Percentiles rank a stretch among this genome's conserved stretches.
Conservation (phyloP, 1,140 invertebrate species). For the Drosophila rufa region DNA sequence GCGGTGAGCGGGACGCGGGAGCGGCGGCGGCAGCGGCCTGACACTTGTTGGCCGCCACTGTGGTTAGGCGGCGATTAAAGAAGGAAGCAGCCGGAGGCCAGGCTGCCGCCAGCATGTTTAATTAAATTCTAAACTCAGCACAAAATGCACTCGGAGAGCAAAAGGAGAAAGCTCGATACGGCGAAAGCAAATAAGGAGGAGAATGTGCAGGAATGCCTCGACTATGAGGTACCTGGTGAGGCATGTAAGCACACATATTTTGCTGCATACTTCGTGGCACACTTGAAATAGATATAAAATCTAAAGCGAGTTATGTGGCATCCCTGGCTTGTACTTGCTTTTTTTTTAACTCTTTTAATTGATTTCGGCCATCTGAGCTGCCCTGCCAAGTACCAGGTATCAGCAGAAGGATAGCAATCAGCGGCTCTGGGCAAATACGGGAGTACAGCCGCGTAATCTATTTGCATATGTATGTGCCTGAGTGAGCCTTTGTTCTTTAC, state of each 20-base stretch:
- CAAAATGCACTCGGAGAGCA: constrained; percentile 34
- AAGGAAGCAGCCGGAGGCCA: constrained; percentile 29
- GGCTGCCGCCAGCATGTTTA: constrained; percentile 53
- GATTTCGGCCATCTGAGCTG: too few species aligned
- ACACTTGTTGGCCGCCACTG: constrained; percentile 58
- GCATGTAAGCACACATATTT: too few species aligned
- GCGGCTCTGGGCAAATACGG: constrained; percentile 17
- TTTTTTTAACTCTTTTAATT: too few species aligned
- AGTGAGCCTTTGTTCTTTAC: constrained; percentile 20
- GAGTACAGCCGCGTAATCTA: constrained; percentile 1
- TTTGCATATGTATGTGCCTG: constrained; percentile 32
- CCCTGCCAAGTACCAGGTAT: neutral
- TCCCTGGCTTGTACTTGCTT: too few species aligned
- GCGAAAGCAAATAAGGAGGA: neutral
- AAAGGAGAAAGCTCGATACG: neutral
- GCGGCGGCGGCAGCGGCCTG: constrained; percentile 12
- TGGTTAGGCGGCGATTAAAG: constrained; percentile 56
- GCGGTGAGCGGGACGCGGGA: neutral
- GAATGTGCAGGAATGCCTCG: neutral
- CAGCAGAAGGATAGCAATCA: constrained; percentile 14
- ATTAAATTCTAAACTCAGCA: constrained; percentile 65
- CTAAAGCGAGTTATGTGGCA: too few species aligned
- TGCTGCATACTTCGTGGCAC: too few species aligned
- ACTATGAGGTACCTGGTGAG: neutral
- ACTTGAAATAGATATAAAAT: too few species aligned